Conservation (phyloP, 37 sponge, comb jelly and placozoan species). For the Geodia barretti region DNA sequence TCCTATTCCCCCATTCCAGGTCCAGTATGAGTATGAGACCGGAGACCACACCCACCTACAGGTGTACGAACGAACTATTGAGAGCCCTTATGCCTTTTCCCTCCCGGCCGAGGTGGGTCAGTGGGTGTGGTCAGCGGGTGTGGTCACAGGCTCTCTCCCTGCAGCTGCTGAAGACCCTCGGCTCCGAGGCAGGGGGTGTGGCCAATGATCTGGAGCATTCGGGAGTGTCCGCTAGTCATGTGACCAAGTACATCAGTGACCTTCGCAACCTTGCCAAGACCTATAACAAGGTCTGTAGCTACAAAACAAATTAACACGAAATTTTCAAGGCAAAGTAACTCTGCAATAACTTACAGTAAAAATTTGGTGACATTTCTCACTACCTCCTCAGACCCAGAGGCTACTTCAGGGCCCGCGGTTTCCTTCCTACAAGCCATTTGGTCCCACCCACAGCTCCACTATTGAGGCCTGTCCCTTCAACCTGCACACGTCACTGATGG, state of each 20-base stretch:
- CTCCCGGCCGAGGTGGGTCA: constrained; percentile 60
- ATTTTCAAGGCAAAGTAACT: neutral
- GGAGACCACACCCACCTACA: constrained; percentile 18
- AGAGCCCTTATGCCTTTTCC: constrained; percentile 54
- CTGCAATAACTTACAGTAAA: neutral
- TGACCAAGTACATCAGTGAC: constrained; percentile 43
- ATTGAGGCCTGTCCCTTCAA: constrained; percentile 67
- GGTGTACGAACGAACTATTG: constrained; percentile 33
- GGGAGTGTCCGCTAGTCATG: neutral
- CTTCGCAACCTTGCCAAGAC: constrained; percentile 12
- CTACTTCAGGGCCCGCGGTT: constrained; percentile 32
- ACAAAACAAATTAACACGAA: neutral
- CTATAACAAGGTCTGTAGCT: constrained; percentile 48
- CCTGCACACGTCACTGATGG: constrained; percentile 63
- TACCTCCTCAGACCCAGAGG: constrained; percentile 6
- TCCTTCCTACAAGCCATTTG: constrained; percentile 64
- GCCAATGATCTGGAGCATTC: neutral
- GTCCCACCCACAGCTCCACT: neutral
- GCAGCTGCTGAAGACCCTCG: constrained; percentile 49
- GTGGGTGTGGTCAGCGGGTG: neutral
- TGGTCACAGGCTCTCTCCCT: neutral
- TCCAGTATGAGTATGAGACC: constrained; percentile 47
- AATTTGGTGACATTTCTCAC: neutral
- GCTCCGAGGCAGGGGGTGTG: constrained; percentile 12
- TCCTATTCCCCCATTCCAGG: neutral